These are phyloP conservation scores for Drosophila navojoa DNA, from an alignment of 1,140 invertebrate species.

Conservation along the genomic window DNA sequence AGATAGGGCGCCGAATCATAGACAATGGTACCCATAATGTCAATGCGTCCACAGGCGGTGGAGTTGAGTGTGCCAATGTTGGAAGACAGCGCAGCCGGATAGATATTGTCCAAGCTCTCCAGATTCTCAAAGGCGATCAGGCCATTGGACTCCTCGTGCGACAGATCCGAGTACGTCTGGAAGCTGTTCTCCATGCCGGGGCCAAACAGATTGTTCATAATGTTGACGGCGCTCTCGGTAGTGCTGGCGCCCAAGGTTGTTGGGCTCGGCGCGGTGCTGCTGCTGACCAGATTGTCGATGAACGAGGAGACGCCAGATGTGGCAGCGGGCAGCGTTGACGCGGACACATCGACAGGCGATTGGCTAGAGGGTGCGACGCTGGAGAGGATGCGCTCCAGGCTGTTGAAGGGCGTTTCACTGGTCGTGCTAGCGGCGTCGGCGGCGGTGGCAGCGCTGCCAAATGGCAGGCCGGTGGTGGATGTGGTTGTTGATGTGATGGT, in stretches of 20 bases:
- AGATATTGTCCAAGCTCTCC: constrained; percentile 86
- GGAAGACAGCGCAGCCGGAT: constrained; percentile 86
- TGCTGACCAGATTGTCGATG: constrained; percentile 41
- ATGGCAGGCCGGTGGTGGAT: constrained; percentile 44
- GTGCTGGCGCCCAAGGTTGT: constrained; percentile 75
- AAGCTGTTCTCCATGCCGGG: constrained; percentile 82
- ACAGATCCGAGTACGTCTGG: constrained; percentile 77
- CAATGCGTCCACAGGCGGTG: constrained; percentile 89
- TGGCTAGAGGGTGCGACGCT: constrained; percentile 62
- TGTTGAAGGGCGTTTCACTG: constrained; percentile 61
- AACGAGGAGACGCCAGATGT: constrained; percentile 58
- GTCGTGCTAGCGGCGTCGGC: constrained; percentile 50
- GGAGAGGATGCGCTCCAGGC: constrained; percentile 66
- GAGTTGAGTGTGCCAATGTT: constrained; percentile 85
- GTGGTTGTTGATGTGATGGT: constrained; percentile 19
- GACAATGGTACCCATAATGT: constrained; percentile 97
- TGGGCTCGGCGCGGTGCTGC: constrained; percentile 47
- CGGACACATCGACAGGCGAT: constrained; percentile 64
- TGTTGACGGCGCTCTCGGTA: constrained; percentile 83
- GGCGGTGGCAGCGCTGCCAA: constrained; percentile 44
- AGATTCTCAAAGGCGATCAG: constrained; percentile 84
- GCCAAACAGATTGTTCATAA: constrained; percentile 82
- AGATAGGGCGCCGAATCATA: constrained; percentile 95
- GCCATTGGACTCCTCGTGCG: constrained; percentile 84
- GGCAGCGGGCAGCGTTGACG: constrained; percentile 45